Conservation (phyloP, 2,797 vertebrate species). For the Sebastes matsubarae region DNA sequence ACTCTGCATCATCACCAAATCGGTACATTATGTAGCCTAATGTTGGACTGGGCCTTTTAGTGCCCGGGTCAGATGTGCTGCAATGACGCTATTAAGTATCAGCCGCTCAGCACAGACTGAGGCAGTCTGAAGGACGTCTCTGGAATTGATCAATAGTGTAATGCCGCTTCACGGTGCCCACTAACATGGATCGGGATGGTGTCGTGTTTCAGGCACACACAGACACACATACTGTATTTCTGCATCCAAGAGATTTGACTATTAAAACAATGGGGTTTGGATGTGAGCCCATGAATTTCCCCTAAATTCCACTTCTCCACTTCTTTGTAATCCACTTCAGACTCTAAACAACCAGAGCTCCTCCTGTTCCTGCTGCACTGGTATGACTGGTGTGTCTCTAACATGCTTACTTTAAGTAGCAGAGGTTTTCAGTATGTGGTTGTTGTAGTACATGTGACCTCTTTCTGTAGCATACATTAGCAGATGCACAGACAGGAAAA, state of each 20-base stretch:
- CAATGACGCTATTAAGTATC: not conserved
- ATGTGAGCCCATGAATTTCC: slow-evolving; percentile 1
- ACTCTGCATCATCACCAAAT: not conserved
- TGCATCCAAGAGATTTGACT: not conserved
- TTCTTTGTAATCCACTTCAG: not conserved
- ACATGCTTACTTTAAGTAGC: not conserved
- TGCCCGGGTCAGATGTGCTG: not conserved
- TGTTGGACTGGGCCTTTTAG: not conserved
- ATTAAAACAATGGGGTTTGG: not conserved
- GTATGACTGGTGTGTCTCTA: not conserved
- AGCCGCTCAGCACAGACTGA: not conserved
- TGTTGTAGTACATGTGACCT: not conserved
- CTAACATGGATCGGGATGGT: not conserved
- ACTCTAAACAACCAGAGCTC: not conserved
- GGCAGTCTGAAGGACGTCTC: not conserved
- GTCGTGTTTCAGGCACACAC: not conserved
- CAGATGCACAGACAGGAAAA: not conserved
- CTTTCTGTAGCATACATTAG: not conserved
- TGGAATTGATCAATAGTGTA: not conserved
- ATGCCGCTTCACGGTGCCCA: not conserved
- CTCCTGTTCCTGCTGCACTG: not conserved
- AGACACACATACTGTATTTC: no score
- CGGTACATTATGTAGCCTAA: not conserved
- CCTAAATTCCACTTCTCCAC: not conserved
- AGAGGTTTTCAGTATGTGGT: not conserved